Evolutionary conservation across 1,140 invertebrate species (phyloP).

Genomic region (Lycorma delicatula): DNA sequence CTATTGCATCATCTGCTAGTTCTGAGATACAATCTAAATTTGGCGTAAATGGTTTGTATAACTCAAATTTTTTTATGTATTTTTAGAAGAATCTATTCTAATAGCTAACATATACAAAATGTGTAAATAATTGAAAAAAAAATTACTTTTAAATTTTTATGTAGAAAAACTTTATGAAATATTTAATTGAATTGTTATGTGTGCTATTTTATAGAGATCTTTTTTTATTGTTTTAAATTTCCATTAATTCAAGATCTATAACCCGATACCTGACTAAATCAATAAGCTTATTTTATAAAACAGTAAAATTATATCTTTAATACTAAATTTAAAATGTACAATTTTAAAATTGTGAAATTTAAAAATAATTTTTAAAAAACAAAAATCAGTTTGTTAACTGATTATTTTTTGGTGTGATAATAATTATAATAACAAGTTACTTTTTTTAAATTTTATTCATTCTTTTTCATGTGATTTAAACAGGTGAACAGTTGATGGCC

Average conservation of each 20-base stretch:
- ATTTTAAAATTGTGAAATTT: not conserved
- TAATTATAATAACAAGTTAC: not conserved
- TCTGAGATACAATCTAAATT: constrained; percentile 63
- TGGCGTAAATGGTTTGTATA: constrained; percentile 47
- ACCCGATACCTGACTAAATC: too few relatives aligned
- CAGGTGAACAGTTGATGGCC: constrained; percentile 43
- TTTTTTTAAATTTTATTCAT: not conserved
- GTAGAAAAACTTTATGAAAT: too few relatives aligned
- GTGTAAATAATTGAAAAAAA: too few relatives aligned
- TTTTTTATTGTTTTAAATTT: too few relatives aligned
- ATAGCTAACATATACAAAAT: too few relatives aligned
- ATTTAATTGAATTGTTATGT: too few relatives aligned
- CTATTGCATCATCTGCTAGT: constrained; percentile 55
- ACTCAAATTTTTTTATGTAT: constrained; percentile 14
- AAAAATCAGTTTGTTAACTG: not conserved
- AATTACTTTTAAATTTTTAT: too few relatives aligned
- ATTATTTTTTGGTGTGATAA: not conserved
- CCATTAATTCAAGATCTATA: too few relatives aligned
- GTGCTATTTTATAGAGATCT: too few relatives aligned
- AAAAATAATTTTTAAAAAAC: too few relatives aligned
- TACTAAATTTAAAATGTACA: not conserved
- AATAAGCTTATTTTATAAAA: too few relatives aligned
- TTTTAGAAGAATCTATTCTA: too few relatives aligned
- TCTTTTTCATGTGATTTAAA: not conserved
- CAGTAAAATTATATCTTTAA: constrained; percentile 10